phyloP scores from a whole-genome alignment of 1,140 invertebrate species.

The Tetraneura akinire region DNA sequence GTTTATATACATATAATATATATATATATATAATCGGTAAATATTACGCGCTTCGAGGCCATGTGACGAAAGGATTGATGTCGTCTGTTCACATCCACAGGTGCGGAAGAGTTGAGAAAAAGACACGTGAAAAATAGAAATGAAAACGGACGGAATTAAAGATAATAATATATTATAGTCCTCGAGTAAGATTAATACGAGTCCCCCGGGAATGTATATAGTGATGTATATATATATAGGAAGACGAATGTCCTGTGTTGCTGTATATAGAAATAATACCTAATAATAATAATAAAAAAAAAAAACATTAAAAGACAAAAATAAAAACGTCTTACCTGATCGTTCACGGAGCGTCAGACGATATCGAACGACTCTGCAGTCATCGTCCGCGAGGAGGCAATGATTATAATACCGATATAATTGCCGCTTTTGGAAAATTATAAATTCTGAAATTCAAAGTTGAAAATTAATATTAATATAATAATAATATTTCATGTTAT shows the following conservation, averaged over 20 bases:
- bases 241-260: neutral
- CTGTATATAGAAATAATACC: no score
- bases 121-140: neutral
- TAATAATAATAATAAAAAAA: no score
- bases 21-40: neutral
- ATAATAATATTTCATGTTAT: no score
- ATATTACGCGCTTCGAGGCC: neutral
- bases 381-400: neutral
- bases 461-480: no score
- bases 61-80: constrained; percentile 42
- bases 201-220: constrained; percentile 3
- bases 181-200: constrained; percentile 34
- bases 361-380: constrained; percentile 14
- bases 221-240: neutral
- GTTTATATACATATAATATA: constrained; percentile 24
- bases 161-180: constrained; percentile 17
- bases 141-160: constrained; percentile 15
- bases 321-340: constrained; percentile 22
- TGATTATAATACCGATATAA: no score
- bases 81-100: constrained; percentile 37
- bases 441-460: neutral
- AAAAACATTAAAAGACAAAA: no score
- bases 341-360: neutral
- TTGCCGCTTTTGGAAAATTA: no score
- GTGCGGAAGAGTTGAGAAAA: constrained; percentile 20